phyloP scores from a whole-genome alignment of 1,140 invertebrate species.

The Nasonia giraulti region DNA sequence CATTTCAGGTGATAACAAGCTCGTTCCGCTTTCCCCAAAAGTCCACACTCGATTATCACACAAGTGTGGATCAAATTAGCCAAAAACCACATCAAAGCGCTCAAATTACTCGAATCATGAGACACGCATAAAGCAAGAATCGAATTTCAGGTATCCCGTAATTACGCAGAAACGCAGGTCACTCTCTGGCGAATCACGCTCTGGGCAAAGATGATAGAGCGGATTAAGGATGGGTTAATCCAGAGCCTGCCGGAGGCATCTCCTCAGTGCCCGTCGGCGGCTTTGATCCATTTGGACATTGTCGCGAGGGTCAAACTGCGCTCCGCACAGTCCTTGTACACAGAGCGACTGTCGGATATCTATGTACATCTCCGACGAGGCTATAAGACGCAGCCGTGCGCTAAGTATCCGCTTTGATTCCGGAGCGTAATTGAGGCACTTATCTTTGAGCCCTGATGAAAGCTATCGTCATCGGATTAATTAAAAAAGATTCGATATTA shows the following conservation, averaged over 20 bases:
- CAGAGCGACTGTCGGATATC: background rate
- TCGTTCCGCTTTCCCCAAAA: too few relatives aligned
- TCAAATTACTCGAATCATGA: too few relatives aligned
- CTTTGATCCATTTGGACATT: constrained; percentile 38
- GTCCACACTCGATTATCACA: too few relatives aligned
- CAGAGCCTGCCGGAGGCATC: background rate
- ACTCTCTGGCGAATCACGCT: background rate
- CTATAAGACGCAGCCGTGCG: background rate
- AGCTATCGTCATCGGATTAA: background rate
- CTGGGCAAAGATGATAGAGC: constrained; percentile 21
- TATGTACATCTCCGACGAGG: background rate
- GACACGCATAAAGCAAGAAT: too few relatives aligned
- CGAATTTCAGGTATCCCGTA: background rate
- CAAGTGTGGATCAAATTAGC: too few relatives aligned
- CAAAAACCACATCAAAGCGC: too few relatives aligned
- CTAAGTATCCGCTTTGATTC: background rate
- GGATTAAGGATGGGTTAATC: constrained; percentile 26
- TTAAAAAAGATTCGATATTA: background rate
- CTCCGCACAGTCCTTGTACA: background rate
- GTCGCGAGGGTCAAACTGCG: background rate
- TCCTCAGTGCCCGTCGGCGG: background rate
- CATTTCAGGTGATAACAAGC: too few relatives aligned
- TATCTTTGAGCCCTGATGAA: background rate
- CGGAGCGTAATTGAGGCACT: background rate
- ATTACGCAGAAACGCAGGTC: constrained; percentile 1